These are phyloP conservation scores for Macropis europaea DNA, from an alignment of 2,888 invertebrate species.

Conservation along the genomic window DNA sequence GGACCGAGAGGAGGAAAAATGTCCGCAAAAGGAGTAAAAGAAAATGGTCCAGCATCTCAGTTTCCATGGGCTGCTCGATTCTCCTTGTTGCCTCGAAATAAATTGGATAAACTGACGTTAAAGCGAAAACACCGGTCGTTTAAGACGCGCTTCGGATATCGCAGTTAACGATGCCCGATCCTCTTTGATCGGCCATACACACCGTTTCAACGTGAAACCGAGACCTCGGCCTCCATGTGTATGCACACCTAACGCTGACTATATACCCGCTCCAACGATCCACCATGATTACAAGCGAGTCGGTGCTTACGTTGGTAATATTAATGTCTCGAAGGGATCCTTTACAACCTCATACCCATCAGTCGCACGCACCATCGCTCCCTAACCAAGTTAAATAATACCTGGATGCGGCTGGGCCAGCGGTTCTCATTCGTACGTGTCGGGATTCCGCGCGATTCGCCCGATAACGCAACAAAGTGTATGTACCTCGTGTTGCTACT, in stretches of 20 bases:
- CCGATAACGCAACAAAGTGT: too few species aligned
- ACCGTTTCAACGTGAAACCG: constrained; percentile 38
- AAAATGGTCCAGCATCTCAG: neutral
- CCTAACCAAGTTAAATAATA: constrained; percentile 76
- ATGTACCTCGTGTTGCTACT: too few species aligned
- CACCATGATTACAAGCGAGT: constrained; percentile 68
- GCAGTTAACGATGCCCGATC: constrained; percentile 57
- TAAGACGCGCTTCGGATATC: constrained; percentile 52
- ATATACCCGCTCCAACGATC: constrained; percentile 61
- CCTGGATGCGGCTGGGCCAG: constrained; percentile 63
- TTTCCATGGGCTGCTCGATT: constrained; percentile 4
- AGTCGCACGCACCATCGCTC: constrained; percentile 74
- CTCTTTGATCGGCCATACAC: constrained; percentile 49
- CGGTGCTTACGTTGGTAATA: constrained; percentile 71
- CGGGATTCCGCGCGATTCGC: neutral
- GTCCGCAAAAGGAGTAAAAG: neutral
- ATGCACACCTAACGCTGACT: constrained; percentile 26
- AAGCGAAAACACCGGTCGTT: constrained; percentile 60
- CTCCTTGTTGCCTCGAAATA: constrained; percentile 50
- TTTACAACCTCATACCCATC: constrained; percentile 74
- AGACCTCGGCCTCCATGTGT: neutral
- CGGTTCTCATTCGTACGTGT: constrained; percentile 62
- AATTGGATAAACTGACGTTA: constrained; percentile 63
- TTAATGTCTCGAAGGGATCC: constrained; percentile 75
- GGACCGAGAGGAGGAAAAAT: too few species aligned